These are phyloP conservation scores for Brachyhypopomus gauderio DNA, from an alignment of 2,113 vertebrate genomes.

Conservation along the genomic window DNA sequence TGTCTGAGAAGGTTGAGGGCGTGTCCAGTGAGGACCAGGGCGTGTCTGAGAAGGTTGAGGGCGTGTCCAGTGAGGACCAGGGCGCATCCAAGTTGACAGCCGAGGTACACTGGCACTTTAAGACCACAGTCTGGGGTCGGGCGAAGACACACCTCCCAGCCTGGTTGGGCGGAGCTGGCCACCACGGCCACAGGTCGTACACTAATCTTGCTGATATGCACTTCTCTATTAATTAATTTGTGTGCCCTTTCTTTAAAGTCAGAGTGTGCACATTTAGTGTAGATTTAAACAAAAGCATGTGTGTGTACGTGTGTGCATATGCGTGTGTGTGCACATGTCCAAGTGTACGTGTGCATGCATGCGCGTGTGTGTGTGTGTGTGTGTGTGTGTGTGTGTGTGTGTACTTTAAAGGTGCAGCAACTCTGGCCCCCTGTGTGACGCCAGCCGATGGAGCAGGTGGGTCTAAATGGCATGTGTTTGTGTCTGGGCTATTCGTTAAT, in stretches of 20 bases:
- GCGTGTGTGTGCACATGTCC: not conserved
- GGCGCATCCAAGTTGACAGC: constrained; percentile 23
- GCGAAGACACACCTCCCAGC: constrained; percentile 10
- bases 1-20: too few species aligned
- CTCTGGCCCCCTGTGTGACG: not conserved
- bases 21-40: too few species aligned
- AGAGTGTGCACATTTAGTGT: not conserved
- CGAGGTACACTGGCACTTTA: constrained; percentile 9
- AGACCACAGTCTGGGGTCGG: constrained; percentile 15
- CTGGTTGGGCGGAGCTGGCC: not conserved
- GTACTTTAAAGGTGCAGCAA: not conserved
- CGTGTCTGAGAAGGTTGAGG: too few species aligned
- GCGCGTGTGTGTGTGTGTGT: constrained; percentile 4
- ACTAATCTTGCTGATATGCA: not conserved
- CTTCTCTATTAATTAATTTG: not conserved
- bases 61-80: too few species aligned
- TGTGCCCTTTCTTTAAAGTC: constrained; percentile 8
- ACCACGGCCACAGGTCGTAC: not conserved
- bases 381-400: not conserved
- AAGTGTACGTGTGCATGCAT: too few species aligned
- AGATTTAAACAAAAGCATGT: constrained; percentile 12
- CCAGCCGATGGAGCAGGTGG: not conserved
- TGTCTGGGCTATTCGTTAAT: constrained; percentile 10
- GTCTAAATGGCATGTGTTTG: not conserved
- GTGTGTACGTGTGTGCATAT: not conserved